Percentiles rank a stretch among this genome's conserved stretches.
phyloP scores from a whole-genome alignment of 2,888 invertebrate genomes.

The Tortricodes alternella region DNA sequence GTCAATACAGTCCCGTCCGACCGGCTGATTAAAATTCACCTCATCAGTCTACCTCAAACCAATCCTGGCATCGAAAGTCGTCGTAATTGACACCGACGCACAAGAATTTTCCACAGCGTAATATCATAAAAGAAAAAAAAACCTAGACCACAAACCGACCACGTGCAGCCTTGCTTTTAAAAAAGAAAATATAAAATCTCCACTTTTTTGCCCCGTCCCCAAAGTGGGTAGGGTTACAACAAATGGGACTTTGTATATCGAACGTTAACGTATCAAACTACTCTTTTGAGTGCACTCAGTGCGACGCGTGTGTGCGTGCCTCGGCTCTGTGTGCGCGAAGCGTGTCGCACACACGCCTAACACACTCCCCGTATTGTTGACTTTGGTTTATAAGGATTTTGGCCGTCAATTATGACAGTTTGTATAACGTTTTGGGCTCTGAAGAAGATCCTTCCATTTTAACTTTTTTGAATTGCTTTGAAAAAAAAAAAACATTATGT shows the following conservation, averaged over 20 bases:
- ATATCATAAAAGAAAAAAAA: constrained; percentile 71
- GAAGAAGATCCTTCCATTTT: background rate
- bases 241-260: constrained; percentile 70
- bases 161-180: constrained; percentile 75
- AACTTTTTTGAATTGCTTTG: background rate
- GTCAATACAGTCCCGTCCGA: constrained; percentile 4
- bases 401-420: constrained; percentile 39
- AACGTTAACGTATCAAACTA: constrained; percentile 49
- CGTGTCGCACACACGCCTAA: constrained; percentile 57
- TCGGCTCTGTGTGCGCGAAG: constrained; percentile 48
- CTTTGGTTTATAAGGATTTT: constrained; percentile 43
- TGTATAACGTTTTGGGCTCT: constrained; percentile 23
- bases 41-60: constrained; percentile 37
- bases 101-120: constrained; percentile 71
- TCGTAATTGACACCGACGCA: constrained; percentile 59
- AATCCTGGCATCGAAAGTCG: constrained; percentile 42
- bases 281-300: constrained; percentile 36
- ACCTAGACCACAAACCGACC: constrained; percentile 75
- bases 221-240: constrained; percentile 71
- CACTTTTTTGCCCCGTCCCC: constrained; percentile 69
- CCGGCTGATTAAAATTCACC: constrained; percentile 33
- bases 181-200: constrained; percentile 62
- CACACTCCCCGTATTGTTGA: constrained; percentile 44
- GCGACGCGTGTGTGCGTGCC: constrained; percentile 24
- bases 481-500: too few relatives aligned